These are phyloP conservation scores for Oscheius sp. DNA, from an alignment of 2,888 invertebrate genomes.

Conservation along the genomic window DNA sequence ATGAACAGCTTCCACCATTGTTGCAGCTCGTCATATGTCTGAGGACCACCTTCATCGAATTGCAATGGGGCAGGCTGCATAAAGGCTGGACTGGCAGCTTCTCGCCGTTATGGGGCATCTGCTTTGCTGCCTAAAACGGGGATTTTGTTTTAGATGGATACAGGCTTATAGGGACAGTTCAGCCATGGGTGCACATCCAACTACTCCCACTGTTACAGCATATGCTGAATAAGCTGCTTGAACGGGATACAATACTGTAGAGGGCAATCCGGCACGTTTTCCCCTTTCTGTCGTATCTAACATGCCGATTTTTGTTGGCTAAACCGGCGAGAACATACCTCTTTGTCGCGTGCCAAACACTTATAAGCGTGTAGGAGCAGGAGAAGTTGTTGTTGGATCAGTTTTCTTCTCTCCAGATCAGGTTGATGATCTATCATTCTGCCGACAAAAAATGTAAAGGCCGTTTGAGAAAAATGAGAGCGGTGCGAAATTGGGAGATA, in stretches of 20 bases:
- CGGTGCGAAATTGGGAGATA: too few species aligned
- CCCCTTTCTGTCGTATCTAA: too few species aligned
- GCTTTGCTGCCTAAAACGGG: neutral
- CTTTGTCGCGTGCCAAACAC: constrained; percentile 89
- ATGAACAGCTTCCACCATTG: constrained; percentile 80
- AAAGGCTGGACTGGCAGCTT: neutral
- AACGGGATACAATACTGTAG: too few species aligned
- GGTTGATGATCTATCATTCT: constrained; percentile 74
- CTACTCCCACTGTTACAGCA: too few species aligned
- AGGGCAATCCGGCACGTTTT: too few species aligned
- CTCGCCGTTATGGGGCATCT: neutral
- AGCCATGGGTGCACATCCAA: too few species aligned
- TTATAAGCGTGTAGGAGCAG: constrained; percentile 97
- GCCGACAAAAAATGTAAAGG: too few species aligned
- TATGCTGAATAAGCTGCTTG: too few species aligned
- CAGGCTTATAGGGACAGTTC: too few species aligned
- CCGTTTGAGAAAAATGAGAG: too few species aligned
- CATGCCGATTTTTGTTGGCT: too few species aligned
- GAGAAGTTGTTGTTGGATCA: constrained; percentile 98
- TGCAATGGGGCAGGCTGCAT: constrained; percentile 95
- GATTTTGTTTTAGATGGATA: neutral
- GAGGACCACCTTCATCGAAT: constrained; percentile 97
- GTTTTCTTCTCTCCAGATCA: constrained; percentile 95
- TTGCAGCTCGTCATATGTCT: constrained; percentile 97
- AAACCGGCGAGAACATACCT: neutral